These are phyloP conservation scores for Drosophila birchii DNA, from an alignment of 2,888 invertebrate species.

Conservation along the genomic window DNA sequence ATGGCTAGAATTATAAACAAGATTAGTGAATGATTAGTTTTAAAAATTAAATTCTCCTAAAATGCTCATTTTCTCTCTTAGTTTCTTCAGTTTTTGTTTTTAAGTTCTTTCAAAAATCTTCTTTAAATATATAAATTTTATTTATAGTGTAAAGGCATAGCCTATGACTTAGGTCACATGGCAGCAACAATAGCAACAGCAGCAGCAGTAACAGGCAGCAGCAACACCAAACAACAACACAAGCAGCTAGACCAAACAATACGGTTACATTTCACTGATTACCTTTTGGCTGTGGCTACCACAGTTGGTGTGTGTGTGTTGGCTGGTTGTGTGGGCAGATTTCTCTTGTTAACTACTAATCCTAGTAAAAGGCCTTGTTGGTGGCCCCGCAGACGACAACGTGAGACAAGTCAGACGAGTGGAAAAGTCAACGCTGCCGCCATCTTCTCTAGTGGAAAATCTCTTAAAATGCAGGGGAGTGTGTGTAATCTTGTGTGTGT, in stretches of 20 bases:
- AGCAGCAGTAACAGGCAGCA: conserved; percentile 4
- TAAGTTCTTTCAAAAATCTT: neutral
- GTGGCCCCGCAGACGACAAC: conserved; percentile 57
- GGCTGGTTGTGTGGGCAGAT: conserved; percentile 69
- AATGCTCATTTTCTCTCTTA: too few relatives aligned
- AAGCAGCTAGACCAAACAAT: conserved; percentile 65
- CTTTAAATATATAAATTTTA: neutral
- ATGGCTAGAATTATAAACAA: rapidly evolving
- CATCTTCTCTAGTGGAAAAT: conserved; percentile 68
- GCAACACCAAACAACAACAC: conserved; percentile 39
- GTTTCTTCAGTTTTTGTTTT: neutral
- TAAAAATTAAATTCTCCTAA: too few relatives aligned
- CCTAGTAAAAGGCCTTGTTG: conserved; percentile 81
- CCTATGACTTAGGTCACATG: conserved; percentile 62
- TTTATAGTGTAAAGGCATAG: neutral
- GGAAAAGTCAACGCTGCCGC: conserved; percentile 71
- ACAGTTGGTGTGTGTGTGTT: conserved; percentile 16
- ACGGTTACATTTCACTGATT: conserved; percentile 81
- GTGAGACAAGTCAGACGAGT: conserved; percentile 68
- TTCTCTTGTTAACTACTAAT: conserved; percentile 81
- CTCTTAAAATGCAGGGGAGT: conserved; percentile 71
- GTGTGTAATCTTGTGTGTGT: conserved; percentile 60
- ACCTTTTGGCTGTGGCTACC: conserved; percentile 72
- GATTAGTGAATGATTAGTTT: too few relatives aligned
- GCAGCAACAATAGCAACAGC: conserved; percentile 40